Base-by-base conservation (phyloP, 2,797 vertebrate genomes). In the Sebastes hubbsi region DNA sequence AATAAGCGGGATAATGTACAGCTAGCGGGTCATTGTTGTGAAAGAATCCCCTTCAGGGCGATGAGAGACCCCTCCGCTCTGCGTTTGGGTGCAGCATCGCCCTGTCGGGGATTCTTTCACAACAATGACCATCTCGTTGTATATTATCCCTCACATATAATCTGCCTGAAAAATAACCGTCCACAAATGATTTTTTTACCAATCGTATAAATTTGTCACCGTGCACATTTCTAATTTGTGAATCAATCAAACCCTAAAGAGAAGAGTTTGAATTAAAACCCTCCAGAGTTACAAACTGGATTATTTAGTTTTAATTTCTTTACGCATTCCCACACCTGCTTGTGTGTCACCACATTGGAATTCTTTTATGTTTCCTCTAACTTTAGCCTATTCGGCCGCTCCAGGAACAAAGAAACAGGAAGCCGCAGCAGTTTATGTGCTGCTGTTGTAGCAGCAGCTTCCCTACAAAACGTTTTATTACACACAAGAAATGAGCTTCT, bases 351-450 rank as follows among this genome's bases (percentile, higher is more conserved):
- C 56, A 42, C 55, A 20, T 10, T 62, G 74, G 77, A 80, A 75
- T 82, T 22, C 16, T 72, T 80, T 82, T 8, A 52, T 73, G 25
- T 66, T 36, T 70, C 74, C 46, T 65, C 11, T 0, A 18, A 72
- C 30, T 73, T 72, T 2, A 42, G 12, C 27, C 29, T 2, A 16
- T 24, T 70, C 30, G 27, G 38, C 14, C 1, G 0, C 22, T 70
- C 27, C 60, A 34, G 52, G 65, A 72, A 77, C 77, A 78, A 72
- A 59, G 27, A 64, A 59, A 9, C 75, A 60, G 32, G 68, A 83
- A 81, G 71, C 29, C 11, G 30, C 46, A 58, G 24, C 55, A 29
- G 42, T 22, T 27, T 12, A 4, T 4, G 2, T 30, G 25, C 20
- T 49, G 27, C 36, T 11, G 25, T 18, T 49, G 54, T 72, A 16